Evolutionary conservation across 2,113 vertebrate species (phyloP).

Genomic region (Eulemur rufifrons): DNA sequence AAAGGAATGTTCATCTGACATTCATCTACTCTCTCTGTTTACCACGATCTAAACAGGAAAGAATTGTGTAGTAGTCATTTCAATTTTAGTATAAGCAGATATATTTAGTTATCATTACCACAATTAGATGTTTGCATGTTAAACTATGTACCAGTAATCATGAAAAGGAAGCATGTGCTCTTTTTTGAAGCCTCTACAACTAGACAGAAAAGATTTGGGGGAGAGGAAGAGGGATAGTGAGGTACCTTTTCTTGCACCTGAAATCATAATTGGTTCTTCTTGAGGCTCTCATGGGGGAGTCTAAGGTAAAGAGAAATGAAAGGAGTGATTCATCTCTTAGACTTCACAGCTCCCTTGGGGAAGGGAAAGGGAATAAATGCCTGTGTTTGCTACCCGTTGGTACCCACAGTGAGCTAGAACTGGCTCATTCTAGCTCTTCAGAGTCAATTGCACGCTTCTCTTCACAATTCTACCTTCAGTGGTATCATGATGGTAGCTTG

Average conservation of each 20-base stretch:
- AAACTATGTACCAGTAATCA: not conserved
- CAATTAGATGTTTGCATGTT: not conserved
- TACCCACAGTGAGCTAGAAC: accelerated
- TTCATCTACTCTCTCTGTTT: not conserved
- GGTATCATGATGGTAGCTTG: not conserved
- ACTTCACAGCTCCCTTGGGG: not conserved
- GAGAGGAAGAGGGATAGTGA: no score
- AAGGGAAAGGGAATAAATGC: accelerated
- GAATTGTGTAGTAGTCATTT: not conserved
- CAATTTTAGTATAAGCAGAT: not conserved
- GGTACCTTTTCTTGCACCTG: not conserved
- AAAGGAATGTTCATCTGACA: not conserved
- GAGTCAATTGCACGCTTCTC: not conserved
- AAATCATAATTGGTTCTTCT: not conserved
- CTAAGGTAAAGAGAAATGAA: not conserved
- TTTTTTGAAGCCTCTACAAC: not conserved
- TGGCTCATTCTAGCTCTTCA: not conserved
- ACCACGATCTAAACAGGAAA: not conserved
- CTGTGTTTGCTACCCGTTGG: accelerated
- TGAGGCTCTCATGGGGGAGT: not conserved
- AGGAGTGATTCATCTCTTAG: not conserved
- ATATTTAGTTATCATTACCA: not conserved
- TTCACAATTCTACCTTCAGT: not conserved
- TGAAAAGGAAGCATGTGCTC: not conserved
- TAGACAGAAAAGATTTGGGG: not conserved